Conservation (phyloP, 2,113 vertebrate species). For the Salvelinus sp. region DNA sequence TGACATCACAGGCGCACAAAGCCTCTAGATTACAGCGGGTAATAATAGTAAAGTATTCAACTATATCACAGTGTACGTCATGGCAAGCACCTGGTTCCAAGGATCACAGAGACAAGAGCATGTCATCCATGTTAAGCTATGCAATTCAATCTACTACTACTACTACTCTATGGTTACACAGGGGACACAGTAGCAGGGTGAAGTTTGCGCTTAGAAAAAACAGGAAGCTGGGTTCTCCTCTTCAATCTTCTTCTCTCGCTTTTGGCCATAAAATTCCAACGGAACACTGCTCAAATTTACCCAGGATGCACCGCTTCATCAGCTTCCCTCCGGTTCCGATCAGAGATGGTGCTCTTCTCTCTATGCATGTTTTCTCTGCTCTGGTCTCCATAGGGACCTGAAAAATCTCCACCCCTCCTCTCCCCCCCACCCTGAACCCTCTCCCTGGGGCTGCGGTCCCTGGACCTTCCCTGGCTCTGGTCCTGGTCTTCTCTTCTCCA, state of each 20-base stretch:
- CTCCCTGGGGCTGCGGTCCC: constrained; percentile 52
- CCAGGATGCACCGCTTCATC: constrained; percentile 73
- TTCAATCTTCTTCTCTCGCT: constrained; percentile 62
- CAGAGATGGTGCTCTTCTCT: constrained; percentile 78
- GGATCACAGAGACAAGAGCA: not conserved
- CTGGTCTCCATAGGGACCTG: constrained; percentile 32
- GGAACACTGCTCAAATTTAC: constrained; percentile 71
- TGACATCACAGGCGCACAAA: not conserved
- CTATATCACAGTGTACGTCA: no score
- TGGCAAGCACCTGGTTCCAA: no score
- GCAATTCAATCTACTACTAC: constrained; percentile 5
- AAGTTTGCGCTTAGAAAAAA: constrained; percentile 2
- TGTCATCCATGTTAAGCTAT: constrained; percentile 13
- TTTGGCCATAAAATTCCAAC: constrained; percentile 37
- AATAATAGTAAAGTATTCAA: not conserved
- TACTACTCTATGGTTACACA: not conserved
- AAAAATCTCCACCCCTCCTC: constrained; percentile 61
- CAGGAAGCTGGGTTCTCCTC: constrained; percentile 33
- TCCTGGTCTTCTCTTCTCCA: constrained; percentile 54
- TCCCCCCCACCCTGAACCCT: constrained; percentile 33
- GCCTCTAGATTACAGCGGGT: no score
- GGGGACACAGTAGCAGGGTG: not conserved
- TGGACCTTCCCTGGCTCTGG: constrained; percentile 55
- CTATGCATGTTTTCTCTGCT: constrained; percentile 70
- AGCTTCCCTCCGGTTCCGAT: constrained; percentile 79